phyloP scores from a whole-genome alignment of 2,888 invertebrate species.

The Polydrusus tereticollis region DNA sequence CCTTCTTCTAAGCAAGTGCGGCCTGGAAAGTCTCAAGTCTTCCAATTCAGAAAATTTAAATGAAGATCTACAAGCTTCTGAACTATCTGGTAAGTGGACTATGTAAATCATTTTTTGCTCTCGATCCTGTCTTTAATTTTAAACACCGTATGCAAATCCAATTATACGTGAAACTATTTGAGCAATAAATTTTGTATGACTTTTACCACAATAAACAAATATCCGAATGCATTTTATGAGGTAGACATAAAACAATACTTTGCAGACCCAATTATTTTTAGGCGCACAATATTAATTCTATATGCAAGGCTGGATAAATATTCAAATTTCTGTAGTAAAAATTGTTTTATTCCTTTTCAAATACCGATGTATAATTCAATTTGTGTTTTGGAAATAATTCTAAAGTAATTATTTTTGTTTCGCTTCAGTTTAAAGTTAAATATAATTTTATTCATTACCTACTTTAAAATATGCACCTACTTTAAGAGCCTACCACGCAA shows the following conservation, averaged over 20 bases:
- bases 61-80: slow-evolving; percentile 53
- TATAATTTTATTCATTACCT: neutral
- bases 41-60: slow-evolving; percentile 50
- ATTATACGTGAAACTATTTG: too few species aligned
- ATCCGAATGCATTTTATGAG: neutral
- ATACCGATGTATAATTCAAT: neutral
- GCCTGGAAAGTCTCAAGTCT: slow-evolving; percentile 65
- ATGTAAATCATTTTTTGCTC: too few species aligned
- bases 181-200: too few species aligned
- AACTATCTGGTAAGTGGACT: slow-evolving; percentile 57
- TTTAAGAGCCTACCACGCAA: too few species aligned
- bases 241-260: neutral
- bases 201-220: neutral
- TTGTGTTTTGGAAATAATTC: neutral
- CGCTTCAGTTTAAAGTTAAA: neutral
- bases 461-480: too few species aligned
- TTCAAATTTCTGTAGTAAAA: slow-evolving; percentile 3
- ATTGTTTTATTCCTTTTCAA: neutral
- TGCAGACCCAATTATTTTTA: neutral
- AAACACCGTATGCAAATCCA: too few species aligned
- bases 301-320: neutral
- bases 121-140: too few species aligned
- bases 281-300: neutral
- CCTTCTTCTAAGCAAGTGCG: slow-evolving; percentile 71
- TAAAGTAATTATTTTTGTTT: neutral